Percentiles rank a stretch among this genome's conserved stretches.
phyloP scores from a whole-genome alignment of 2,113 vertebrate species.

The Carlito syrichta region DNA sequence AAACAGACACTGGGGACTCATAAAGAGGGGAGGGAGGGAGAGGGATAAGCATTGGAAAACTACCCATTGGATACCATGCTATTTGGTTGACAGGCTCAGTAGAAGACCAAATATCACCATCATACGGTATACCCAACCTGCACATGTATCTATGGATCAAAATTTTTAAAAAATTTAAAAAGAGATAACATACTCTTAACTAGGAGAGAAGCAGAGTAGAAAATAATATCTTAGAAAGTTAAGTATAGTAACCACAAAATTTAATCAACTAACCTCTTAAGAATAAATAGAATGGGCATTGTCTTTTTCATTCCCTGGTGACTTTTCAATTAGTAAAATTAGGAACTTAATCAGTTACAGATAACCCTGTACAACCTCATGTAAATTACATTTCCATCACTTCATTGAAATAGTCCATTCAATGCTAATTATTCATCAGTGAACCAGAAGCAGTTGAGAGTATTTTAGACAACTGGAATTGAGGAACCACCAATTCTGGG shows the following conservation, averaged over 20 bases:
- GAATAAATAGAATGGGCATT: not conserved
- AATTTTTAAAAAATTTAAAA: not conserved
- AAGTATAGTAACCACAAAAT: not conserved
- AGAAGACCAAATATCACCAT: too few species aligned
- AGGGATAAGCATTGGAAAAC: too few species aligned
- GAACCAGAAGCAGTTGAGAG: slow-evolving; percentile 26
- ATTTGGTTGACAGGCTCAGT: too few species aligned
- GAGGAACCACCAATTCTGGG: not conserved
- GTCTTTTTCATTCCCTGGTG: not conserved
- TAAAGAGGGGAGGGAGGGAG: too few species aligned
- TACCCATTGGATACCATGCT: too few species aligned
- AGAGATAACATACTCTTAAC: not conserved
- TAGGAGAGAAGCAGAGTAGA: not conserved
- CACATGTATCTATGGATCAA: too few species aligned
- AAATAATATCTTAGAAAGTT: not conserved
- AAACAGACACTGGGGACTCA: too few species aligned
- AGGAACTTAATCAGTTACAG: slow-evolving; percentile 7
- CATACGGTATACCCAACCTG: too few species aligned
- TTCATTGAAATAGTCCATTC: slow-evolving; percentile 39
- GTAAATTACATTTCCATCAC: slow-evolving; percentile 43
- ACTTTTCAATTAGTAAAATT: slow-evolving; percentile 62
- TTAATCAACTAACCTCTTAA: not conserved
- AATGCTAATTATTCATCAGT: slow-evolving; percentile 31
- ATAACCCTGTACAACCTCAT: not conserved
- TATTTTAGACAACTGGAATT: not conserved